Conservation (phyloP, 2,888 invertebrate genomes). For the Phalera bucephala region DNA sequence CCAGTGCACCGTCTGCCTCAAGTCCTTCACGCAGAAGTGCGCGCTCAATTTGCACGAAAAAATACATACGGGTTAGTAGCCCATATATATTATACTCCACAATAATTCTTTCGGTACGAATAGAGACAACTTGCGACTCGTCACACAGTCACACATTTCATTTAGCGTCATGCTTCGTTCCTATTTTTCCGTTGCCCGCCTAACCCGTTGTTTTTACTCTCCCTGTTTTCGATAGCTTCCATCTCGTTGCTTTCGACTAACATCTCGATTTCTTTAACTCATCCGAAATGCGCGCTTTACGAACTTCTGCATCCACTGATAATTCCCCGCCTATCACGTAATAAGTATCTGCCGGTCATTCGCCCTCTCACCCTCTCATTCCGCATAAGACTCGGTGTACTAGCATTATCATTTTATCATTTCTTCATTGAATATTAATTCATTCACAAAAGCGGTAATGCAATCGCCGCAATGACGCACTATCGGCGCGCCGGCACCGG, state of each 20-base stretch:
- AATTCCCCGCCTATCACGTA: slow-evolving; percentile 52
- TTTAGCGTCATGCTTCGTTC: slow-evolving; percentile 78
- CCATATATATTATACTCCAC: slow-evolving; percentile 77
- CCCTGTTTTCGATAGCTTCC: slow-evolving; percentile 66
- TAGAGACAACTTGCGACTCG: slow-evolving; percentile 60
- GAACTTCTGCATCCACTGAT: slow-evolving; percentile 71
- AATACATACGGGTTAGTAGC: slow-evolving; percentile 85
- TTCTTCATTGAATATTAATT: slow-evolving; percentile 79
- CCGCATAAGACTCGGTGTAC: slow-evolving; percentile 59
- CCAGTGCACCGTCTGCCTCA: slow-evolving; percentile 85
- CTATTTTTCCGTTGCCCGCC: slow-evolving; percentile 78
- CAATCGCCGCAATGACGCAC: slow-evolving; percentile 78
- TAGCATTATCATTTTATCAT: slow-evolving; percentile 69
- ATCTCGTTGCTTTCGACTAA: slow-evolving; percentile 79
- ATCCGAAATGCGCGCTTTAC: slow-evolving; percentile 63
- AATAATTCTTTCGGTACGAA: slow-evolving; percentile 64
- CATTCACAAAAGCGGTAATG: slow-evolving; percentile 82
- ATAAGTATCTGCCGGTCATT: slow-evolving; percentile 54
- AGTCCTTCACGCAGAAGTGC: slow-evolving; percentile 85
- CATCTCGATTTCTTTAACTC: slow-evolving; percentile 66
- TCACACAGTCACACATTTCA: slow-evolving; percentile 63
- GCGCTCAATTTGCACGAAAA: slow-evolving; percentile 85
- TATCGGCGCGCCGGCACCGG: slow-evolving; percentile 44
- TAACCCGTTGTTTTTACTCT: slow-evolving; percentile 71
- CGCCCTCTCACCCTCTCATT: slow-evolving; percentile 51